These are phyloP conservation scores for Euthynnus affinis DNA, from an alignment of 2,797 vertebrate species.

Conservation along the genomic window DNA sequence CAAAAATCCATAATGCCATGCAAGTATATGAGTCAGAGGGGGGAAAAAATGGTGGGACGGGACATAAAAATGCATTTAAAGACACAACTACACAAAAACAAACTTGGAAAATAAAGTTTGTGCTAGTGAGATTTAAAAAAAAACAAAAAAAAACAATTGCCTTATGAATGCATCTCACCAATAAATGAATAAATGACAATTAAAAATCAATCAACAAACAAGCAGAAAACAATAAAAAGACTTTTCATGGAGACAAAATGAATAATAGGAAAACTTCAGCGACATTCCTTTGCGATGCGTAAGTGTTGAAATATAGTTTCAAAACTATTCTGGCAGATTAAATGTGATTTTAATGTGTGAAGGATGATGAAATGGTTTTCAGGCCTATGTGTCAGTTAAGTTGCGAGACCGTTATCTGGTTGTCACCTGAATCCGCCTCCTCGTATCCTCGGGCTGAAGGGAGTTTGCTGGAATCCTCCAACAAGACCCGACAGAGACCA, in stretches of 20 bases:
- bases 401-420: slow-evolving; percentile 71
- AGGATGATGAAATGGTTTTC: neutral
- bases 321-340: neutral
- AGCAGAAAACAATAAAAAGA: no score
- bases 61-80: no score
- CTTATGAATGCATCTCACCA: no score
- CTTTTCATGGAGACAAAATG: no score
- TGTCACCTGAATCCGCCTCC: slow-evolving; percentile 24
- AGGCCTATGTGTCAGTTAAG: slow-evolving; percentile 2
- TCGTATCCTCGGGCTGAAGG: slow-evolving; percentile 61
- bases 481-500: slow-evolving; percentile 87
- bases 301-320: neutral
- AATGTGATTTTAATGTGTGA: neutral
- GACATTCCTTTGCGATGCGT: neutral
- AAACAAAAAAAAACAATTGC: no score
- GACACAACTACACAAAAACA: no score
- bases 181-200: no score
- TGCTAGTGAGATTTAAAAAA: no score
- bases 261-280: neutral
- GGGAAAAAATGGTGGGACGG: no score
- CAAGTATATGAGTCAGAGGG: no score
- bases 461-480: slow-evolving; percentile 78
- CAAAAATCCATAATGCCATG: no score
- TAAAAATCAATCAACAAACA: neutral
- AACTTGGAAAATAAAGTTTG: no score